phyloP scores from a whole-genome alignment of 37 sponge, comb jelly and placozoan species.

The Beroe forskalii region DNA sequence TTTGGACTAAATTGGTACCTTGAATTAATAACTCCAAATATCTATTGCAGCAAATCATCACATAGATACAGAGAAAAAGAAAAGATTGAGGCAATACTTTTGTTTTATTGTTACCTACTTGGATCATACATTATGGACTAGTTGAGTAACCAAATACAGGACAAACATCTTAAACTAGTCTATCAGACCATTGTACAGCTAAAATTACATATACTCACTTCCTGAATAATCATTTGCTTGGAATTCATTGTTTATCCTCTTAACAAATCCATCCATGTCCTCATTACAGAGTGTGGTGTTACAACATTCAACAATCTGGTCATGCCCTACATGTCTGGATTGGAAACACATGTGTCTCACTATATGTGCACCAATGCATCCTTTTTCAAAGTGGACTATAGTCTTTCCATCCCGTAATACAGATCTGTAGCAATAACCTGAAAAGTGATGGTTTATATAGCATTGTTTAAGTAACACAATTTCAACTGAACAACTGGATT shows the following conservation, averaged over 20 bases:
- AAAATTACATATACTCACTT: background rate
- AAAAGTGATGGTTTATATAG: background rate
- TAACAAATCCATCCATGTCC: conserved; percentile 21
- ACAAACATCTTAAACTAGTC: too few species aligned
- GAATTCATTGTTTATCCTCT: background rate
- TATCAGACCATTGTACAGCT: too few species aligned
- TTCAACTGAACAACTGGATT: background rate
- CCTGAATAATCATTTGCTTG: background rate
- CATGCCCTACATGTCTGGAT: background rate
- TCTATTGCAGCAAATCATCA: too few species aligned
- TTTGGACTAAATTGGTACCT: too few species aligned
- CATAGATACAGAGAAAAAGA: too few species aligned
- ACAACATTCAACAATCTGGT: conserved; percentile 35
- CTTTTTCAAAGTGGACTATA: background rate
- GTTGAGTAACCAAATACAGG: too few species aligned
- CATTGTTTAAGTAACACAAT: background rate
- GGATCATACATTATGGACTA: too few species aligned
- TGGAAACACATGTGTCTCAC: conserved; percentile 5
- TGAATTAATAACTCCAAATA: too few species aligned
- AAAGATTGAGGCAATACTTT: too few species aligned
- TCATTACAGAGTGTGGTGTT: conserved; percentile 32
- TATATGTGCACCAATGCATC: conserved; percentile 52
- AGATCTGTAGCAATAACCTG: conserved; percentile 37
- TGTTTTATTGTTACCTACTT: too few species aligned
- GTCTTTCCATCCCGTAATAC: background rate